These are phyloP conservation scores for Sanderia malayensis DNA, from an alignment of 30 jellyfish, hydroid and myxozoan genomes.

Conservation along the genomic window DNA sequence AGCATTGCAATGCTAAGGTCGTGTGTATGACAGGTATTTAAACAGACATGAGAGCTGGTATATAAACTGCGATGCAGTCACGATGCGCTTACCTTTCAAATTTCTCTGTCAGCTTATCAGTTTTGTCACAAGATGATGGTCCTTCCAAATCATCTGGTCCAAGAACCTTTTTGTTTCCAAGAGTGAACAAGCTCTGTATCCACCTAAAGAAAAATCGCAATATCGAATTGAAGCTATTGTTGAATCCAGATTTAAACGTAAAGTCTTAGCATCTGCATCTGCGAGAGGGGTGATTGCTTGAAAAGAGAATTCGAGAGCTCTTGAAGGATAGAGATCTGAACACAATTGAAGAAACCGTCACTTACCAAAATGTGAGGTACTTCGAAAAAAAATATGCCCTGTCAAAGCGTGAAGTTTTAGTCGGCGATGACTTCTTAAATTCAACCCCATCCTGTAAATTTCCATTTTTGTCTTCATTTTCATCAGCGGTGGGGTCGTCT, in stretches of 20 bases:
- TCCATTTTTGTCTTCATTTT: not conserved
- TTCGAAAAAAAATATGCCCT: constrained; percentile 66
- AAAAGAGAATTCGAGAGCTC: too few relatives aligned
- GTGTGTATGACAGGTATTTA: too few relatives aligned
- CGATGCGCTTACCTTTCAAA: constrained; percentile 67
- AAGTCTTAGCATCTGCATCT: too few relatives aligned
- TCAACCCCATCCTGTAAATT: not conserved
- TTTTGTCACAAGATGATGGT: constrained; percentile 33
- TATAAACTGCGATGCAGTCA: too few relatives aligned
- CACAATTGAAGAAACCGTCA: too few relatives aligned
- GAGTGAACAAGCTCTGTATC: constrained; percentile 63
- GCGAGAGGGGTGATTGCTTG: too few relatives aligned
- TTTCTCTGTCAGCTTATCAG: constrained; percentile 36
- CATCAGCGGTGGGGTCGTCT: not conserved
- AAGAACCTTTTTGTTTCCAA: constrained; percentile 60
- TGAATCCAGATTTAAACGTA: too few relatives aligned
- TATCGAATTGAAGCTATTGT: too few relatives aligned
- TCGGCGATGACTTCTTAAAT: not conserved
- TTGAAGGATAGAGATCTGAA: too few relatives aligned
- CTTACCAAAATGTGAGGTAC: constrained; percentile 70
- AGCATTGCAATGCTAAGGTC: too few relatives aligned
- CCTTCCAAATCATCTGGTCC: constrained; percentile 57
- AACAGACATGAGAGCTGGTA: too few relatives aligned
- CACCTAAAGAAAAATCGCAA: too few relatives aligned
- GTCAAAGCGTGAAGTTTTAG: constrained; percentile 53